Evolutionary conservation across 1,140 invertebrate species (phyloP), one percentile per base, ranked within the genome.

Genomic region (Gryon sp.): DNA sequence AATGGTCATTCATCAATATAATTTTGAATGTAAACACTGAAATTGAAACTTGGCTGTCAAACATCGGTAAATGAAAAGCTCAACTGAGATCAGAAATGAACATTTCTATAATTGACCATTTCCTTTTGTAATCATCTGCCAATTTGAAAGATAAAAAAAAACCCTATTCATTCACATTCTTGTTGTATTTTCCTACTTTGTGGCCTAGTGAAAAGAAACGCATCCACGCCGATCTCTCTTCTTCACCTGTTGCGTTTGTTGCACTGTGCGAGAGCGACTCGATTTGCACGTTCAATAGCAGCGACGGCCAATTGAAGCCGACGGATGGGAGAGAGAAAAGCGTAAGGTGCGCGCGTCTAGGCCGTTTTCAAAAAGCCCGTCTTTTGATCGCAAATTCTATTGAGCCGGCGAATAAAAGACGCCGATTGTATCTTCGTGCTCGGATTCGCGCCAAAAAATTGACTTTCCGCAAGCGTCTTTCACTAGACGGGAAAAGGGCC

Each of bases 281-380:
- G 80, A 83, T 83, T 83, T 79, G 80, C 81, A 80, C 82, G 80
- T 74, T 73, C 80, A 84, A 77, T 80, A 70, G 69, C 62, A 48
- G 34, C 74, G 48, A 53, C 78, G 69, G 57, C 68, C 74, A 80
- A 80, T 76, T 73, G 78, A 80, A 70, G 59, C 41, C 63, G 15
- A 45, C 52, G 74, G 50, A 73, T 66, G 57, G 48, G 52, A 76
- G 59, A 79, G 41, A 65, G 50, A 77, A 70, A 76, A 72, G 55
- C 68, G 74, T 75, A 74, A 80, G 74, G 74, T 77, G 69, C 48
- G 57, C 69, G 69, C 22, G 59, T 68, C 59, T 76, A 69, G 76
- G 66, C 73, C 57, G 70, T 76, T 78, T 80, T 80, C 20, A 76
- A 80, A 78, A 80, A 79, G 68, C 76, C 70, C 53, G 62, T 76